Conservation (phyloP, 2,113 vertebrate species). For the Engystomops pustulosus region DNA sequence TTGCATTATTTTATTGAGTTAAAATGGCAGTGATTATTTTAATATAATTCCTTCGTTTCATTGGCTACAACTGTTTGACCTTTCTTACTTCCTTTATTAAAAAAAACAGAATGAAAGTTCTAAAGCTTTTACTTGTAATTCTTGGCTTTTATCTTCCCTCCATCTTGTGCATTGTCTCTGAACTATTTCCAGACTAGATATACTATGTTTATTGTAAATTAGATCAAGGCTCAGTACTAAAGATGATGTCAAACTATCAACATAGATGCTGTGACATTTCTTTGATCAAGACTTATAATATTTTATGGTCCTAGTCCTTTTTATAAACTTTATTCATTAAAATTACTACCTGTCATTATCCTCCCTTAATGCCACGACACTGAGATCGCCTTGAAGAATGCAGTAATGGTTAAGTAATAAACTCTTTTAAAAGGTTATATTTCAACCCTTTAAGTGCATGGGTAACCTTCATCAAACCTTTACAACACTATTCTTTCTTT, state of each 20-base stretch:
- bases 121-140: slow-evolving; percentile 18
- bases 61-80: slow-evolving; percentile 23
- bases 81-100: slow-evolving; percentile 29
- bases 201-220: slow-evolving; percentile 34
- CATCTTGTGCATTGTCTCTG: slow-evolving; percentile 12
- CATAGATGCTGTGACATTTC: slow-evolving; percentile 38
- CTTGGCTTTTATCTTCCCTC: slow-evolving; percentile 40
- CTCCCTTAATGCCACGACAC: slow-evolving; percentile 35
- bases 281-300: slow-evolving; percentile 36
- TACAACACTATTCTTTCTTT: slow-evolving; percentile 1
- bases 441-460: background rate
- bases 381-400: background rate
- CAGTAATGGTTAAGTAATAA: slow-evolving; percentile 32
- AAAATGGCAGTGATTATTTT: background rate
- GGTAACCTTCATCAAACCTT: slow-evolving; percentile 42
- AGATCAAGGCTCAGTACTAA: slow-evolving; percentile 32
- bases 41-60: background rate
- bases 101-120: slow-evolving; percentile 38
- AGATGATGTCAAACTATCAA: slow-evolving; percentile 44
- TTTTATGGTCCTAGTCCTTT: slow-evolving; percentile 28
- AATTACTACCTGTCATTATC: slow-evolving; percentile 45
- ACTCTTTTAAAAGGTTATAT: slow-evolving; percentile 52
- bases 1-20: background rate
- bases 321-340: slow-evolving; percentile 40
- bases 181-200: slow-evolving; percentile 36